Percentiles rank a stretch among this genome's conserved stretches.
These are phyloP conservation scores for Onychostoma macrolepis DNA, from an alignment of 2,113 vertebrate species.

Conservation along the genomic window DNA sequence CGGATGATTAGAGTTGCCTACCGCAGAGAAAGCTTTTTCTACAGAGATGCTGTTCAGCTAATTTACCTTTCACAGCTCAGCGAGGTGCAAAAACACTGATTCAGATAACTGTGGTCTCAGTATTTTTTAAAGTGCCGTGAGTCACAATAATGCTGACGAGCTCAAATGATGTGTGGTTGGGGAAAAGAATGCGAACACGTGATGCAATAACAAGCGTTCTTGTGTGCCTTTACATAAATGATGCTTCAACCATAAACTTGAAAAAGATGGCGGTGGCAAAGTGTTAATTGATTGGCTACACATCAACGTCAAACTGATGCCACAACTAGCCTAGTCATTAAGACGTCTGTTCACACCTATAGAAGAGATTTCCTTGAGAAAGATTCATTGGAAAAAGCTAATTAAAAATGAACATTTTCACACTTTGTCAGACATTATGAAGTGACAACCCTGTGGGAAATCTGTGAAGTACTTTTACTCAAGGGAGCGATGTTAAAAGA, in stretches of 20 bases:
- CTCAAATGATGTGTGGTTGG: not conserved
- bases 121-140: slow-evolving; percentile 18
- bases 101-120: slow-evolving; percentile 11
- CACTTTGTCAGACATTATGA: not conserved
- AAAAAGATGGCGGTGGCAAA: not conserved
- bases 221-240: not conserved
- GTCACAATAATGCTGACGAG: slow-evolving; percentile 13
- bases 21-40: slow-evolving; percentile 8
- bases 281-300: not conserved
- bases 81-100: slow-evolving; percentile 33
- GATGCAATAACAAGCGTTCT: not conserved
- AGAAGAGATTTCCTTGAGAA: not conserved
- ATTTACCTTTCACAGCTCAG: slow-evolving; percentile 36
- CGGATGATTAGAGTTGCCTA: slow-evolving; percentile 1
- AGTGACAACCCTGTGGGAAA: not conserved
- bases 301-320: not conserved
- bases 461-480: not conserved
- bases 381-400: not conserved
- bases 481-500: not conserved
- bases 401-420: not conserved
- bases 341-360: not conserved
- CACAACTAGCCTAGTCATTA: not conserved
- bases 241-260: not conserved
- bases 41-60: slow-evolving; percentile 22
- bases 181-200: not conserved